Conservation (phyloP, 1,140 invertebrate species). For the Drosophila sulfurigaster region DNA sequence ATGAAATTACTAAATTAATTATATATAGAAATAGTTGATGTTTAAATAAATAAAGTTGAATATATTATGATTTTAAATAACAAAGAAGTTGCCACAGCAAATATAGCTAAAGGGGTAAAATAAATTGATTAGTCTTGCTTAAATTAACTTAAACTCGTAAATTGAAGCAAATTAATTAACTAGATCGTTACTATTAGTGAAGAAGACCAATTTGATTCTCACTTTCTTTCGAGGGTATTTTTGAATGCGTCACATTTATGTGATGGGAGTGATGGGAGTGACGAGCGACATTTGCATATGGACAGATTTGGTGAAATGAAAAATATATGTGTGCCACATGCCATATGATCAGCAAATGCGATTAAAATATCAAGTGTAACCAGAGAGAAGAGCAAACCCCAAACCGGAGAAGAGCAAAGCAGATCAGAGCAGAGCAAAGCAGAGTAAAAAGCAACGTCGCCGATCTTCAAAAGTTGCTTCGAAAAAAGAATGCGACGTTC, state of each 20-base stretch:
- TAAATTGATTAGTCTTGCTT: no score
- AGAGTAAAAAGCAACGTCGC: neutral
- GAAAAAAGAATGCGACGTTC: constrained; percentile 52
- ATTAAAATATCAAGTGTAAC: constrained; percentile 76
- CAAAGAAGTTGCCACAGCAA: no score
- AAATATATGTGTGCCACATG: constrained; percentile 43
- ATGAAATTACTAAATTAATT: no score
- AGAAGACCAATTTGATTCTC: neutral
- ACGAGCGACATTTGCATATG: constrained; percentile 45
- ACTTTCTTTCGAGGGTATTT: constrained; percentile 31
- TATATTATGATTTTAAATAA: no score
- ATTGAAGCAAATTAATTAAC: no score
- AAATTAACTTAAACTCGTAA: no score
- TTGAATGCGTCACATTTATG: neutral
- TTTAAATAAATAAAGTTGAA: no score
- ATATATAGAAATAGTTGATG: no score
- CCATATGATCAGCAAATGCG: constrained; percentile 74
- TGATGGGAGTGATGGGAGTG: neutral
- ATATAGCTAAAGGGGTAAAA: no score
- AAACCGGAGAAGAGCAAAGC: neutral
- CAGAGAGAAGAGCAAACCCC: constrained; percentile 20
- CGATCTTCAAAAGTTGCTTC: constrained; percentile 26
- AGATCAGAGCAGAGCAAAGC: constrained; percentile 1
- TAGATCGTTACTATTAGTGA: neutral
- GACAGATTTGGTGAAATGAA: constrained; percentile 49